These are phyloP conservation scores for Xenopus borealis DNA, from an alignment of 2,113 vertebrate genomes.

Conservation along the genomic window DNA sequence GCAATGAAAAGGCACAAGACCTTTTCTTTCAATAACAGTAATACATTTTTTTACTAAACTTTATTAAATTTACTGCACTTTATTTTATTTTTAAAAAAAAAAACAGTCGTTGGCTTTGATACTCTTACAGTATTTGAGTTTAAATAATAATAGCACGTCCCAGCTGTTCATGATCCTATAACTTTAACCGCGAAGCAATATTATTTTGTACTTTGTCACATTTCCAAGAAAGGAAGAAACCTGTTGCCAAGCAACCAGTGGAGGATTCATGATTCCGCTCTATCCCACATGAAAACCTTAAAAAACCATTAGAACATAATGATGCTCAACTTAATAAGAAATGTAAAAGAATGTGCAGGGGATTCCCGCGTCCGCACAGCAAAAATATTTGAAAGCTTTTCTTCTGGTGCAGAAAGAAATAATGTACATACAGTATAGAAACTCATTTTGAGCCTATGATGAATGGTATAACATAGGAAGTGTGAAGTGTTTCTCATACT, in stretches of 20 bases:
- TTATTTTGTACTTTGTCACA: not conserved
- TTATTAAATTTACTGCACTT: constrained; percentile 16
- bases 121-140: constrained; percentile 14
- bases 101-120: constrained; percentile 19
- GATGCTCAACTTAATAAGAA: constrained; percentile 17
- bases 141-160: constrained; percentile 37
- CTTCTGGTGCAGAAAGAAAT: too few relatives aligned
- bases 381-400: too few relatives aligned
- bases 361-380: too few relatives aligned
- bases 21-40: too few relatives aligned
- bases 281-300: constrained; percentile 40
- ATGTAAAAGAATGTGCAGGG: constrained; percentile 16
- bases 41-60: constrained; percentile 7
- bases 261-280: constrained; percentile 42
- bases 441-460: too few relatives aligned
- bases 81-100: constrained; percentile 23
- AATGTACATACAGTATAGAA: too few relatives aligned
- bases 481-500: too few relatives aligned
- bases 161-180: constrained; percentile 36
- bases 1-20: too few relatives aligned
- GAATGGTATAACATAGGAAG: too few relatives aligned
- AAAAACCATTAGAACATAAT: constrained; percentile 27
- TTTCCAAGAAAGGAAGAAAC: constrained; percentile 46
- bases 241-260: constrained; percentile 60
- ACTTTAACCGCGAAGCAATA: constrained; percentile 5